Percentiles rank a stretch among this genome's conserved stretches.
Evolutionary conservation across 2,797 vertebrate genomes (phyloP).

Genomic region (Prunella strophiata): DNA sequence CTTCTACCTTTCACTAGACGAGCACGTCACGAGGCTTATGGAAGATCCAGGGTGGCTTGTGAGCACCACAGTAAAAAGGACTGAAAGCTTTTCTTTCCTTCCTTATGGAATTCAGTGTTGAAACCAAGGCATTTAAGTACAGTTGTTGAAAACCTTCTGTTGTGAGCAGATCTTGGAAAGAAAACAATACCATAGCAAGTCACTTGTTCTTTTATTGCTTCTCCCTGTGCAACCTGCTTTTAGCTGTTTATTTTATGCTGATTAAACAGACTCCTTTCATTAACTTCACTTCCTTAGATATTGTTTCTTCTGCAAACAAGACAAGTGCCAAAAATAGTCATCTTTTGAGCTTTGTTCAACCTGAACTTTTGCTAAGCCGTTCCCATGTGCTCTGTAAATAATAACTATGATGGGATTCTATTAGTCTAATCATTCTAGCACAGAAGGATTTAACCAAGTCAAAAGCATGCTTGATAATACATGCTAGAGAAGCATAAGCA

Average conservation of each 20-base stretch:
- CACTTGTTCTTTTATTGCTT: slow-evolving; percentile 59
- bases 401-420: slow-evolving; percentile 57
- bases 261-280: slow-evolving; percentile 67
- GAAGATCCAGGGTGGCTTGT: slow-evolving; percentile 29
- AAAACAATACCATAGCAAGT: slow-evolving; percentile 46
- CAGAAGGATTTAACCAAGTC: slow-evolving; percentile 18
- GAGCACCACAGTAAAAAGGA: neutral
- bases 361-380: slow-evolving; percentile 50
- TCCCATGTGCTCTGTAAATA: slow-evolving; percentile 63
- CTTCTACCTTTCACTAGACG: slow-evolving; percentile 6
- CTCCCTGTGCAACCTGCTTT: slow-evolving; percentile 44
- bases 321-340: slow-evolving; percentile 56
- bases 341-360: slow-evolving; percentile 53
- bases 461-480: neutral
- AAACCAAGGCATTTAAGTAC: slow-evolving; percentile 27
- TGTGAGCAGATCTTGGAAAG: slow-evolving; percentile 58
- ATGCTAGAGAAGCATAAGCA: neutral
- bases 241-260: slow-evolving; percentile 68
- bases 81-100: slow-evolving; percentile 27
- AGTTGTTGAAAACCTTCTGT: slow-evolving; percentile 70
- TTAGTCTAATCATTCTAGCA: slow-evolving; percentile 28
- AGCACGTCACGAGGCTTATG: neutral
- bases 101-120: neutral
- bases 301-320: slow-evolving; percentile 61
- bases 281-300: slow-evolving; percentile 68